Conservation (phyloP, 2,797 vertebrate genomes). For the Leptoclinus maculatus region DNA sequence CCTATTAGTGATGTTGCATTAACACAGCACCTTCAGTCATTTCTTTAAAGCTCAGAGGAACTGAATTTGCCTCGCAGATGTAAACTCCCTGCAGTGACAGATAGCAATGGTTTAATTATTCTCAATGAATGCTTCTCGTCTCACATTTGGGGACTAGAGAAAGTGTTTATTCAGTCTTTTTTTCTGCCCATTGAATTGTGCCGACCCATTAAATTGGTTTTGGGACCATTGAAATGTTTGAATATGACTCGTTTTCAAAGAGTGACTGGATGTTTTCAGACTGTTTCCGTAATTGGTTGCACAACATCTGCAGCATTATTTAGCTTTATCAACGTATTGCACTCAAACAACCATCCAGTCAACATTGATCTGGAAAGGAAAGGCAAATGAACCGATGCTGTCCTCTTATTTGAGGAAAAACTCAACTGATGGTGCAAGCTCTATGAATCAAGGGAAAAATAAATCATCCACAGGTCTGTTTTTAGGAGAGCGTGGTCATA, state of each 20-base stretch:
- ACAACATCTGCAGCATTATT: constrained; percentile 39
- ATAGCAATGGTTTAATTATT: constrained; percentile 67
- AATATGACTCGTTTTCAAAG: constrained; percentile 37
- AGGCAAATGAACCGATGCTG: constrained; percentile 22
- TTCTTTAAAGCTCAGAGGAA: constrained; percentile 70
- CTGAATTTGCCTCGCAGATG: constrained; percentile 58
- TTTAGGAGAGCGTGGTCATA: constrained; percentile 16
- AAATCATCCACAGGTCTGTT: constrained; percentile 51
- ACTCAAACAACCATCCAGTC: constrained; percentile 16
- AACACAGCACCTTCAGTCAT: constrained; percentile 68
- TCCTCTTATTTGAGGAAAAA: constrained; percentile 16
- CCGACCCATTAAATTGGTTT: constrained; percentile 43
- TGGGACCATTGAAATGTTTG: constrained; percentile 46
- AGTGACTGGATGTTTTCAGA: constrained; percentile 29
- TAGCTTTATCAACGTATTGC: constrained; percentile 4
- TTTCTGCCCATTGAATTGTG: constrained; percentile 40
- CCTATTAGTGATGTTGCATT: constrained; percentile 73
- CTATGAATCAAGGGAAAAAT: constrained; percentile 56
- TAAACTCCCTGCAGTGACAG: constrained; percentile 49
- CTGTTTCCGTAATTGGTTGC: constrained; percentile 31
- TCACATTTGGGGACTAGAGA: constrained; percentile 43
- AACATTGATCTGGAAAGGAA: constrained; percentile 29
- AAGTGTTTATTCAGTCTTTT: constrained; percentile 23
- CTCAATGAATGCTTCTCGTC: constrained; percentile 53
- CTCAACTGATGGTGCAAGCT: constrained; percentile 20